Evolutionary conservation across 2,797 vertebrate species (phyloP), one percentile per base, ranked within the genome.

Genomic region (Threskiornis aethiopicus): DNA sequence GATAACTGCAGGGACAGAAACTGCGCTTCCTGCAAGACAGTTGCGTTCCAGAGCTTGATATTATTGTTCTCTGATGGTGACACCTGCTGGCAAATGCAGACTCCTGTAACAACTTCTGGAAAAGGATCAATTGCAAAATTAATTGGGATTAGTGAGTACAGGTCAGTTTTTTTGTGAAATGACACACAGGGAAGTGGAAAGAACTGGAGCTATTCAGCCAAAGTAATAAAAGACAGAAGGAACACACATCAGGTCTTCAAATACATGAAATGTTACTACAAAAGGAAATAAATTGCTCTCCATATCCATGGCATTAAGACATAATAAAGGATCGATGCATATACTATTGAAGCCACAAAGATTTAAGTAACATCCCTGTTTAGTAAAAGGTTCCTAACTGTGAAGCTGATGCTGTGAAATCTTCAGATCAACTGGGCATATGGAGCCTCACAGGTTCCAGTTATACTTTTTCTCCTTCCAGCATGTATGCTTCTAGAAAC

Each of bases 11-110:
- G 57, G 37, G 75, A 37, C 14, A 94, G 64, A 49, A 84, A 13
- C 4, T 37, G 79, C 42, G 13, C 35, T 73, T 77, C 81, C 71
- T 67, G 90, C 77, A n/a, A 19, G 55, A 44, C 1, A 5, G 76
- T 4, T n/a, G 57, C 1, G 0, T 44, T n/a, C 57, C 79, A 17
- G 59, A 31, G 46, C 59, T 18, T 22, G 70, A 15, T 10, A 42
- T 73, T 93, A 20, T 59, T 69, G 90, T 93, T 97, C 95, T 97
- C 97, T 84, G 83, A 59, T 85, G 92, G 81, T 96, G 97, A 97
- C 94, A 97, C 97, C 94, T 96, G 95, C 96, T 97, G 97, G 97
- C 89, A 96, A 94, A 71, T 2, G 6, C 75, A 62, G 75, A 73
- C 75, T 77, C 67, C 61, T 89, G 89, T 85, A 46, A 35, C 39